Base-by-base conservation (phyloP, 2,113 vertebrate species). In the Hippocampus guttulatus region DNA sequence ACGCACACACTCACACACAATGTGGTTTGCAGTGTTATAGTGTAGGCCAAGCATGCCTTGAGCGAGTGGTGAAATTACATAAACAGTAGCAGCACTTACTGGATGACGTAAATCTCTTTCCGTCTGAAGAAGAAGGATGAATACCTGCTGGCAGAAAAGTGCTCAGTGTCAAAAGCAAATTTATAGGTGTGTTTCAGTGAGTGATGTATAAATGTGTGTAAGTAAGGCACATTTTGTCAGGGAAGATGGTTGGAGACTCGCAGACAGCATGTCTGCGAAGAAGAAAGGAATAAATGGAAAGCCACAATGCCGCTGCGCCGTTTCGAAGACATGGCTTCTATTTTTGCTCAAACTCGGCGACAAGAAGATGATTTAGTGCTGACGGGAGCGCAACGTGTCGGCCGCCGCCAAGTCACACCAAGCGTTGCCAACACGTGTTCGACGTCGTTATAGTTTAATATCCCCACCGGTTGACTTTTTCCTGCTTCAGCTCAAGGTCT, bases 81-180 rank as follows among this genome's bases (percentile, higher is more conserved):
- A 49, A 5, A 49, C 47, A 69, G 75, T 7, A 21, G 65, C 66
- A 64, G 41, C 84, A 98, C 97, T 98, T 98, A 99, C 97, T 99
- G 97, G 89, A 99, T 98, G 90, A 98, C 96, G 97, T 95, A 99
- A 92, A 98, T 98, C 90, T 99, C 97, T 91, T 98, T 98, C 87
- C 95, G 95, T 92, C 94, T 96, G 94, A 98, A 98, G 94, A 98
- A 98, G 94, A 99, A 95, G 78, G 97, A 99, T 77, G 97, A 98
- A 84, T 96, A 98, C 95, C 97, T 99, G 94, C 86, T 92, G 94
- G 91, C 84, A 95, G 91, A 88, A 88, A 90, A 83, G 80, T 74
- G 81, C 88, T 93, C 85, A 88, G 88, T 92, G 88, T 86, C 81
- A 1, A 52, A 52, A 21, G 51, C 0, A 20, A 8, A 8, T 52